phyloP scores from a whole-genome alignment of 1,140 invertebrate genomes.

The Monochamus saltuarius region DNA sequence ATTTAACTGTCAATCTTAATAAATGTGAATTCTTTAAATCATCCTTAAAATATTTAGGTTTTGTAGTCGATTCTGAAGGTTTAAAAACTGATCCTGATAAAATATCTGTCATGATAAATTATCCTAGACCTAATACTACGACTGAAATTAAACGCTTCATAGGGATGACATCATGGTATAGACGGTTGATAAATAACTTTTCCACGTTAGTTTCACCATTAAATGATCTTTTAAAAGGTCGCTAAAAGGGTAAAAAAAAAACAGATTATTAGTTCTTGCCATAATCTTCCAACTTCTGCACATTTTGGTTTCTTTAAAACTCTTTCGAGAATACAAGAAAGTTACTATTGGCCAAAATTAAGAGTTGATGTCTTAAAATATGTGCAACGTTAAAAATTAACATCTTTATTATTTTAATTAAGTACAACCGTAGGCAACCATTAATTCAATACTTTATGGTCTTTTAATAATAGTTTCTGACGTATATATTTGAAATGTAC shows the following conservation, averaged over 20 bases:
- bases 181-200: slow-evolving; percentile 52
- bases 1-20: too few species aligned
- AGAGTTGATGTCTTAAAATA: slow-evolving; percentile 14
- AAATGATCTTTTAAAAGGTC: slow-evolving; percentile 45
- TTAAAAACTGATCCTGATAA: slow-evolving; percentile 21
- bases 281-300: slow-evolving; percentile 16
- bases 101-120: slow-evolving; percentile 26
- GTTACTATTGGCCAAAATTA: slow-evolving; percentile 31
- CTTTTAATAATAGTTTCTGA: too few species aligned
- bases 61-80: slow-evolving; percentile 14
- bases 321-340: slow-evolving; percentile 9
- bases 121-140: slow-evolving; percentile 14
- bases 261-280: slow-evolving; percentile 20
- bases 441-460: too few species aligned
- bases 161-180: slow-evolving; percentile 51
- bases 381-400: too few species aligned
- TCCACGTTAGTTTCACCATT: slow-evolving; percentile 48
- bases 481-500: too few species aligned
- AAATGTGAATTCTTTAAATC: slow-evolving; percentile 25
- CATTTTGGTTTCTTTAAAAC: slow-evolving; percentile 29
- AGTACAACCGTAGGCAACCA: too few species aligned
- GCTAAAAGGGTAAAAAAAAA: slow-evolving; percentile 22
- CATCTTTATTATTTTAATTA: too few species aligned
- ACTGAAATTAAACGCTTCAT: slow-evolving; percentile 47
- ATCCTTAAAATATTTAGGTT: slow-evolving; percentile 17